These are phyloP conservation scores for Podarcis cretensis DNA, from an alignment of 2,113 vertebrate species.

Conservation along the genomic window DNA sequence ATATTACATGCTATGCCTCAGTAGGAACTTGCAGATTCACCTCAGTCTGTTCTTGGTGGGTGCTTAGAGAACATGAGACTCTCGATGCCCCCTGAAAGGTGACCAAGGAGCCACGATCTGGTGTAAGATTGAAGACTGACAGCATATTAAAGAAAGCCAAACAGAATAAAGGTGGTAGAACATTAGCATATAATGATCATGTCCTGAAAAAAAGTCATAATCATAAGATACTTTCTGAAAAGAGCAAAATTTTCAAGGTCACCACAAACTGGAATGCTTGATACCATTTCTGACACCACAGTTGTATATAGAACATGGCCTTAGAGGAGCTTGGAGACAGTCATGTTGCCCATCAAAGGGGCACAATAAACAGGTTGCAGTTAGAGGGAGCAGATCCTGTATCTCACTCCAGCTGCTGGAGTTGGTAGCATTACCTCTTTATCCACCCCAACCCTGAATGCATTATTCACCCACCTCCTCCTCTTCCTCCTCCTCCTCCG, in stretches of 20 bases:
- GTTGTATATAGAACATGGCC: background rate
- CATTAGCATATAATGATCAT: background rate
- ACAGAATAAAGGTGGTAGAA: background rate
- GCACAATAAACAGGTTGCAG: background rate
- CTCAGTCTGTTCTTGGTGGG: too few relatives aligned
- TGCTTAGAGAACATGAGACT: background rate
- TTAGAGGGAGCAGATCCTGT: background rate
- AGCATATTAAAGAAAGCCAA: background rate
- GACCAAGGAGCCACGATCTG: background rate
- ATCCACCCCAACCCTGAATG: background rate
- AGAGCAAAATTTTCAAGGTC: too few relatives aligned
- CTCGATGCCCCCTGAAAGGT: background rate
- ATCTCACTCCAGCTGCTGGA: background rate
- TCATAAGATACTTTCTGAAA: background rate
- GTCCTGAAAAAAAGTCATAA: background rate
- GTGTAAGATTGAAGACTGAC: background rate
- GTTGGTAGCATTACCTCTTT: background rate
- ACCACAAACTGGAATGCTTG: too few relatives aligned
- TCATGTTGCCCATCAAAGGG: background rate
- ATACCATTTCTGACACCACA: background rate
- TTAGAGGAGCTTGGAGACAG: background rate
- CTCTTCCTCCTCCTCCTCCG: background rate
- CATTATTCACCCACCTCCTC: background rate
- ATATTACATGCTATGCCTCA: too few relatives aligned
- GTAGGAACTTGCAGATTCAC: too few relatives aligned